These are phyloP conservation scores for Nymphalis c-album DNA, from an alignment of 2,888 invertebrate species.

Conservation along the genomic window DNA sequence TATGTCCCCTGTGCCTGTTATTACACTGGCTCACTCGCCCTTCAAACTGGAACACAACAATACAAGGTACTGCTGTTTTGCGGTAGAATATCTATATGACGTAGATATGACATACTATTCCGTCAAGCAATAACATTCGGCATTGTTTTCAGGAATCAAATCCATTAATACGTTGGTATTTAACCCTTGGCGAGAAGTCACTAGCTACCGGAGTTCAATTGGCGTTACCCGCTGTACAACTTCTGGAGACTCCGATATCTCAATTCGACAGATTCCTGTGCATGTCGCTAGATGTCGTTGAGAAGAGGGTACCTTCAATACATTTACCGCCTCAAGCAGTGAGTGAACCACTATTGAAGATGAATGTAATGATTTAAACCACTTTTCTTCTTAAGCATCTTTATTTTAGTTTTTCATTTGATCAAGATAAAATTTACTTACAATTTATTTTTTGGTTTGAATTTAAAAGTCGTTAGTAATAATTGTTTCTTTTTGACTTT, in stretches of 20 bases:
- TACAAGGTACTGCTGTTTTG: too few relatives aligned
- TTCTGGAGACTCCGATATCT: conserved; percentile 87
- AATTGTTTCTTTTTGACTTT: too few relatives aligned
- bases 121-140: too few relatives aligned
- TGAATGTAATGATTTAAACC: conserved; percentile 9
- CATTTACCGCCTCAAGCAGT: conserved; percentile 93
- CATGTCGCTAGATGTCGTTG: conserved; percentile 91
- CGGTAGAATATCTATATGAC: too few relatives aligned
- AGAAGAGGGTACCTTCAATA: conserved; percentile 90
- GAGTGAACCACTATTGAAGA: conserved; percentile 51
- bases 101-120: too few relatives aligned
- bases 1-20: too few relatives aligned
- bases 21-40: too few relatives aligned
- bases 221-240: conserved; percentile 86
- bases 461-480: too few relatives aligned
- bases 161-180: conserved; percentile 87
- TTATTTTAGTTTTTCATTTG: too few relatives aligned
- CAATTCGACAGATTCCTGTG: conserved; percentile 89
- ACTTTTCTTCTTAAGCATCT: background rate
- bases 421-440: too few relatives aligned
- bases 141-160: conserved; percentile 82
- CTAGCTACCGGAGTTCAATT: conserved; percentile 86
- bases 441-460: too few relatives aligned
- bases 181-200: conserved; percentile 88
- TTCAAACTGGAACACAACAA: too few relatives aligned